Evolutionary conservation across 2,888 invertebrate genomes (phyloP).

Genomic region (Philhelius pedissequus): DNA sequence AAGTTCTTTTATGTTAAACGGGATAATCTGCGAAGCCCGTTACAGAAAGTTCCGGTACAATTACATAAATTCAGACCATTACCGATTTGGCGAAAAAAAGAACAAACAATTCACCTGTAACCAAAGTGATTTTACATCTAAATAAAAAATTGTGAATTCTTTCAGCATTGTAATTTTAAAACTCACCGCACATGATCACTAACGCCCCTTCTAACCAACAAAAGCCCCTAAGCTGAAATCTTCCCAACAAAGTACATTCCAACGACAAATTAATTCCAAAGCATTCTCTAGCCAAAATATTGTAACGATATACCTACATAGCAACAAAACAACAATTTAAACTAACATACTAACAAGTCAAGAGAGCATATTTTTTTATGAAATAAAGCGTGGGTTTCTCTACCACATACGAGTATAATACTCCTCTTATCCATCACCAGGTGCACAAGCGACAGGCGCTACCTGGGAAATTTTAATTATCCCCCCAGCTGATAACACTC

Average conservation of each 20-base stretch:
- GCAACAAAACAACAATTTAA: neutral
- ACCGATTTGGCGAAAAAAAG: too few species aligned
- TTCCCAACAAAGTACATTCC: constrained; percentile 45
- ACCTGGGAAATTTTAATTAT: constrained; percentile 52
- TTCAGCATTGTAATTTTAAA: constrained; percentile 8
- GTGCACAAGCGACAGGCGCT: neutral
- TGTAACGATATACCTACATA: constrained; percentile 1
- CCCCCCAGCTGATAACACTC: constrained; percentile 37
- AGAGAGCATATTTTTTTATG: neutral
- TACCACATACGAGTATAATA: neutral
- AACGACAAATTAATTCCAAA: constrained; percentile 54
- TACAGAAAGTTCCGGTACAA: too few species aligned
- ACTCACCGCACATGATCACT: neutral
- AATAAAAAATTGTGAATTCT: too few species aligned
- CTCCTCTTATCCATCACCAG: constrained; percentile 14
- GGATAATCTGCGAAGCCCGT: too few species aligned
- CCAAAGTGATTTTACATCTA: too few species aligned
- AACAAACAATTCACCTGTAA: too few species aligned
- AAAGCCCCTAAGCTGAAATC: constrained; percentile 1
- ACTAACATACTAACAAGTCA: neutral
- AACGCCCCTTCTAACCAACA: neutral
- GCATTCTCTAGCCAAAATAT: constrained; percentile 43
- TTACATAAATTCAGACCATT: too few species aligned
- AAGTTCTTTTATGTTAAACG: too few species aligned
- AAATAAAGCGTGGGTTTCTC: constrained; percentile 40